Evolutionary conservation across 2,113 vertebrate species (phyloP).

Genomic region (Perca flavescens): DNA sequence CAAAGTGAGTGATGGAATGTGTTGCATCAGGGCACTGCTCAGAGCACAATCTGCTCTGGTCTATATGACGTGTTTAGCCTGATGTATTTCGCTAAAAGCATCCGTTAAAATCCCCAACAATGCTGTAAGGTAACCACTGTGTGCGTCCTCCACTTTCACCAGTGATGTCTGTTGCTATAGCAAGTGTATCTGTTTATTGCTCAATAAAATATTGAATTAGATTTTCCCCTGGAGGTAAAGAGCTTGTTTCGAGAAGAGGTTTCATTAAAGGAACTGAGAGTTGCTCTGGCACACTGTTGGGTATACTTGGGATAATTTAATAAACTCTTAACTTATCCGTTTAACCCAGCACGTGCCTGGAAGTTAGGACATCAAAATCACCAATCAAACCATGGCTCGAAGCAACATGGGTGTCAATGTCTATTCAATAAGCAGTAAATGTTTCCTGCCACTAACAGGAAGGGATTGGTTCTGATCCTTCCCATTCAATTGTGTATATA

Average conservation of each 20-base stretch:
- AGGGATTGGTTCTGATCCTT: conserved; percentile 60
- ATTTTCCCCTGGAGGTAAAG: conserved; percentile 31
- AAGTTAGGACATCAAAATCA: conserved; percentile 49
- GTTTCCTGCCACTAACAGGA: conserved; percentile 69
- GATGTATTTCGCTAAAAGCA: background rate
- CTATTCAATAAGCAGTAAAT: conserved; percentile 69
- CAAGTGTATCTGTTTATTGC: conserved; percentile 16
- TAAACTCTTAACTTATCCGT: conserved; percentile 64
- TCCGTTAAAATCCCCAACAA: background rate
- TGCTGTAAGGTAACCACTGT: background rate
- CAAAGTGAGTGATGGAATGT: conserved; percentile 64
- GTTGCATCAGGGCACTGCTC: background rate
- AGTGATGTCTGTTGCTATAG: conserved; percentile 2
- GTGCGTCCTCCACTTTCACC: background rate
- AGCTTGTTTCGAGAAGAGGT: conserved; percentile 36
- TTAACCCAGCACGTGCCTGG: conserved; percentile 62
- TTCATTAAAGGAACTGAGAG: conserved; percentile 48
- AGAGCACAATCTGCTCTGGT: conserved; percentile 4
- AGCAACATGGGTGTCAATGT: conserved; percentile 66
- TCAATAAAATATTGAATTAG: conserved; percentile 36
- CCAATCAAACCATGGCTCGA: conserved; percentile 43
- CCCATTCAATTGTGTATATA: conserved; percentile 35
- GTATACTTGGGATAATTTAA: conserved; percentile 68
- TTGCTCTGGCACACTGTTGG: conserved; percentile 38
- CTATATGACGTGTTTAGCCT: background rate